Conservation (phyloP, 2,888 invertebrate genomes). For the Gastrophysa polygoni region DNA sequence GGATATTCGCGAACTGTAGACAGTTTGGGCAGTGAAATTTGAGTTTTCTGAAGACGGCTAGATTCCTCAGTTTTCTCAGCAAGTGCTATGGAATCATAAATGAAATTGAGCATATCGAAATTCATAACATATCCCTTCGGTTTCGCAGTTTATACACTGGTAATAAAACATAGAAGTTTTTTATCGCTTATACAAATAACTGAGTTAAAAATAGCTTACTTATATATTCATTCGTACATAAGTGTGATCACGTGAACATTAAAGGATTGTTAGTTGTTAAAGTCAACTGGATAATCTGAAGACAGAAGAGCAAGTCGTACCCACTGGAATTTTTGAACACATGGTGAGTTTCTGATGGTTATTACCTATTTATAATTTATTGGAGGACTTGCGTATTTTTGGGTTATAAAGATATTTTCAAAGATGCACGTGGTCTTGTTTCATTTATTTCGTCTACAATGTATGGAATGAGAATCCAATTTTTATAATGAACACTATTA, state of each 20-base stretch:
- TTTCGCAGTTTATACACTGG: conserved; percentile 15
- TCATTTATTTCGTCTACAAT: background rate
- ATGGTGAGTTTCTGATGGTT: conserved; percentile 9
- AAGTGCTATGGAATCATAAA: conserved; percentile 2
- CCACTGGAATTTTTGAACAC: conserved; percentile 14
- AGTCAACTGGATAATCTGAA: conserved; percentile 16
- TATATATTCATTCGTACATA: conserved; percentile 11
- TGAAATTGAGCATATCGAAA: conserved; percentile 10
- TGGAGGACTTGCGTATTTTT: too few species aligned
- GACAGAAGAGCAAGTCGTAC: background rate
- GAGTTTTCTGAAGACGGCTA: background rate
- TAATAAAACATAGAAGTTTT: conserved; percentile 18
- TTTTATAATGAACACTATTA: too few species aligned
- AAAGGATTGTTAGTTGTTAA: conserved; percentile 14
- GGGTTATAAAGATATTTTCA: background rate
- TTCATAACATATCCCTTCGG: conserved; percentile 3
- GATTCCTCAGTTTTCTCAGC: background rate
- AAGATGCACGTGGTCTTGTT: background rate
- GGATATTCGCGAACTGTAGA: conserved; percentile 1
- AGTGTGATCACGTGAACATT: conserved; percentile 18
- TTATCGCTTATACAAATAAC: conserved; percentile 19
- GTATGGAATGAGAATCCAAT: too few species aligned
- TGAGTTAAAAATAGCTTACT: conserved; percentile 15
- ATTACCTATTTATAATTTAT: background rate
- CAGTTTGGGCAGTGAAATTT: conserved; percentile 5